Evolutionary conservation across 2,888 invertebrate genomes (phyloP).

Genomic region (Epiblema foenella): DNA sequence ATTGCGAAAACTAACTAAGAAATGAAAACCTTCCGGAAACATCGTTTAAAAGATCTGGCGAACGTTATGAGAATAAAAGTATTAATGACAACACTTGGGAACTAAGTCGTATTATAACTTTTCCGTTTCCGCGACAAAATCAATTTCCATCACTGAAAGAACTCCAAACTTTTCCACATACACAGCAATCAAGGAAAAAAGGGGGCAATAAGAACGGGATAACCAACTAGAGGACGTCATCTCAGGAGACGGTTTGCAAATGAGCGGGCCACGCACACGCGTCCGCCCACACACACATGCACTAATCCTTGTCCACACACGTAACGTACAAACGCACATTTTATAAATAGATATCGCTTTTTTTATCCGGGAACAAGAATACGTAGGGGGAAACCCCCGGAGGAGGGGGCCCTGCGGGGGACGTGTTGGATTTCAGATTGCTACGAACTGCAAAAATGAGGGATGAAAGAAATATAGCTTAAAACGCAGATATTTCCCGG

Average conservation of each 20-base stretch:
- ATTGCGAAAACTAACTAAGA: constrained; percentile 14
- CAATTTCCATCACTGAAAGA: constrained; percentile 76
- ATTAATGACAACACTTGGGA: constrained; percentile 52
- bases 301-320: constrained; percentile 77
- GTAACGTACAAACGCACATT: constrained; percentile 77
- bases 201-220: constrained; percentile 83
- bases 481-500: constrained; percentile 86
- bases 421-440: constrained; percentile 86
- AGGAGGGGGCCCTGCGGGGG: constrained; percentile 79
- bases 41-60: constrained; percentile 35
- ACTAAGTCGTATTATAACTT: constrained; percentile 72
- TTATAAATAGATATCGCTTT: constrained; percentile 85
- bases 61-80: constrained; percentile 41
- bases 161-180: constrained; percentile 79
- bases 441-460: constrained; percentile 86
- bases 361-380: constrained; percentile 84
- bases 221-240: constrained; percentile 83
- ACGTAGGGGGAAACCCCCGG: constrained; percentile 76
- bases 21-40: constrained; percentile 3
- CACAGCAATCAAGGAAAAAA: constrained; percentile 81
- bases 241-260: constrained; percentile 85
- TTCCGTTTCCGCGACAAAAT: constrained; percentile 72
- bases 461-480: constrained; percentile 87
- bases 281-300: constrained; percentile 59
- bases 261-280: constrained; percentile 78